Base-by-base conservation (phyloP, 2,888 invertebrate species). In the Panzeria rudis region DNA sequence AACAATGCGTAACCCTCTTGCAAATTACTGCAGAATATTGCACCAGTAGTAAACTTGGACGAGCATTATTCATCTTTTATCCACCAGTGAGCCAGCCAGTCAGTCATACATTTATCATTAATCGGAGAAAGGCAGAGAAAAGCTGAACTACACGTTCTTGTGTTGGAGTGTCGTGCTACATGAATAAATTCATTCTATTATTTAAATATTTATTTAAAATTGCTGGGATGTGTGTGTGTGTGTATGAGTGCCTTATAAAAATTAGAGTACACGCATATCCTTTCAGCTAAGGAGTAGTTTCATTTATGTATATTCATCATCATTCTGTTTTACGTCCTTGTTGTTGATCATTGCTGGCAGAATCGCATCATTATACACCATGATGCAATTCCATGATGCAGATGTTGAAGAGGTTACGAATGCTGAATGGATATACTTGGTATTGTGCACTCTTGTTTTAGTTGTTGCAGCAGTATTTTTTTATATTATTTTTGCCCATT, bases 171-270 rank as follows among this genome's bases (percentile, higher is more conserved):
- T 47, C 54, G 62, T 32, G 52, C 44, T 66, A 56, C 56, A 47
- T 68, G 66, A 56, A 75, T 68, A 54, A 50, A 71, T 71, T 29
- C 35, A 77, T 64, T 47, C 47, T 47, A 72, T 69, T 62, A 75
- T 78, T 71, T 50, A 64, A 78, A 77, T 41, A 56, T 72, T 71
- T 71, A 54, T 62, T 66, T 66, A 38, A 44, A 56, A 72, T 66
- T 59, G 83, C 35, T 52, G 25, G 3, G 1, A 17, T 38, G 7
- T 20, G 17, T 50, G 9, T 47, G 52, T 38, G 38, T 41, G n/a
- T 25, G 32, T 50, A 2, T 69, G 9, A 54, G 41, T 29, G 41
- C 15, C 15, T 5, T 61, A 13, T 15, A 50, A 44, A 68, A 56
- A 62, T n/a, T 64, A n/a, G 50, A 52, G 62, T 71, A 25, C 66